Percentiles rank a stretch among this genome's conserved stretches.
Evolutionary conservation across 2,888 invertebrate species (phyloP).

Genomic region (Pediacus dermestoides): DNA sequence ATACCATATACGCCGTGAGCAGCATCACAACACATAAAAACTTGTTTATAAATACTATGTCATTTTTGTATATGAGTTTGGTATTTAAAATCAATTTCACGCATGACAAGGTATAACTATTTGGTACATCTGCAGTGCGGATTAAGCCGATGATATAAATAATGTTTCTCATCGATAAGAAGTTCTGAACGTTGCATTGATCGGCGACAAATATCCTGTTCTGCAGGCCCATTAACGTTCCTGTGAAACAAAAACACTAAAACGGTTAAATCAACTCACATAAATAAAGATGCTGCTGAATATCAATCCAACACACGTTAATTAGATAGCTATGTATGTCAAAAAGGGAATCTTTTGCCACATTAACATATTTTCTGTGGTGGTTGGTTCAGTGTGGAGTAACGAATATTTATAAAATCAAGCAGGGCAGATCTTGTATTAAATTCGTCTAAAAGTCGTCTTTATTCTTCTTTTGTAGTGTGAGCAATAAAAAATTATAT

Average conservation of each 20-base stretch:
- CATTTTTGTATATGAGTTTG: slow-evolving; percentile 7
- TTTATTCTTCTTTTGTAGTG: no score
- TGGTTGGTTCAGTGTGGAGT: no score
- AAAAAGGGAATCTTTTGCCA: no score
- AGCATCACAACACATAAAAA: no score
- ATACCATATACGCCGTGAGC: no score
- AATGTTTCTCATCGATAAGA: slow-evolving; percentile 12
- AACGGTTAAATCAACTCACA: slow-evolving; percentile 2
- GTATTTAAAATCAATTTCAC: slow-evolving; percentile 14
- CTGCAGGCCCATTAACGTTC: slow-evolving; percentile 19
- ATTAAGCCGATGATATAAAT: slow-evolving; percentile 8
- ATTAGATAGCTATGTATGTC: no score
- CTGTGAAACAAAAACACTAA: slow-evolving; percentile 4
- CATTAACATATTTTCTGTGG: no score
- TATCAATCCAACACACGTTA: slow-evolving; percentile 1
- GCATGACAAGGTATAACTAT: slow-evolving; percentile 11
- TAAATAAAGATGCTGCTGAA: background rate
- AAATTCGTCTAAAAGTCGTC: no score
- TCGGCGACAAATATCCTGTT: slow-evolving; percentile 22
- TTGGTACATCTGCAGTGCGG: slow-evolving; percentile 10
- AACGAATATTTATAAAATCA: no score
- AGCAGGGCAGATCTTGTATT: no score
- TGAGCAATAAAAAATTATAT: no score
- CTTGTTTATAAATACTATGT: slow-evolving; percentile 6
- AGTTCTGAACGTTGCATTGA: slow-evolving; percentile 10